Conservation (phyloP, 2,797 vertebrate species). For the Lagodon rhomboides region DNA sequence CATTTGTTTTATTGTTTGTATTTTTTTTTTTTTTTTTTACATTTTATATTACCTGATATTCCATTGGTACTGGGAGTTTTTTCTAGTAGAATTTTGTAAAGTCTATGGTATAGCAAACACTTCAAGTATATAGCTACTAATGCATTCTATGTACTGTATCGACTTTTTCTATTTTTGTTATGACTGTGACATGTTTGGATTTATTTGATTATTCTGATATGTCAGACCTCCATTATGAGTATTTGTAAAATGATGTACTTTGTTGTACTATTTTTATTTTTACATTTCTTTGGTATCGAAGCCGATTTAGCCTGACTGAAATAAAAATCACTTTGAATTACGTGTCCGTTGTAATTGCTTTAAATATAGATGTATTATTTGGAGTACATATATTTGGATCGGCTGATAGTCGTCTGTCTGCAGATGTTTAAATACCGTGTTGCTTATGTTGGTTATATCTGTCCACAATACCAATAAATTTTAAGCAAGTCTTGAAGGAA, state of each 20-base stretch:
- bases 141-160: conserved; percentile 84
- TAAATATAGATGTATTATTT: neutral
- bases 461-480: neutral
- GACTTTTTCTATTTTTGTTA: conserved; percentile 87
- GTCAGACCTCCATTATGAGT: conserved; percentile 82
- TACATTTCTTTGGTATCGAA: conserved; percentile 85
- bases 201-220: conserved; percentile 79
- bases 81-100: conserved; percentile 88
- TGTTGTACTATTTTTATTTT: conserved; percentile 85
- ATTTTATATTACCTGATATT: conserved; percentile 82
- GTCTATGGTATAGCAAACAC: conserved; percentile 82
- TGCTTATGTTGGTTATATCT: neutral
- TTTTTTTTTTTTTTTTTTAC: conserved; percentile 63
- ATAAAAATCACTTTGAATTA: conserved; percentile 76
- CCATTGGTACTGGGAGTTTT: conserved; percentile 83
- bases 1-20: conserved; percentile 52
- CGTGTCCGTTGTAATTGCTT: conserved; percentile 17
- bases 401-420: neutral
- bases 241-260: conserved; percentile 85
- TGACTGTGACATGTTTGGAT: conserved; percentile 80
- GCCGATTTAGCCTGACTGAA: conserved; percentile 79
- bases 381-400: neutral
- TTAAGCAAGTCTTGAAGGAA: too few relatives aligned
- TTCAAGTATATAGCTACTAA: conserved; percentile 82
- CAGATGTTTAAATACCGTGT: neutral